A percentile compares a stretch with the other conserved stretches of the same genome.
These are phyloP conservation scores for Tamandua tetradactyla DNA, from an alignment of 2,797 vertebrate genomes.

Conservation along the genomic window DNA sequence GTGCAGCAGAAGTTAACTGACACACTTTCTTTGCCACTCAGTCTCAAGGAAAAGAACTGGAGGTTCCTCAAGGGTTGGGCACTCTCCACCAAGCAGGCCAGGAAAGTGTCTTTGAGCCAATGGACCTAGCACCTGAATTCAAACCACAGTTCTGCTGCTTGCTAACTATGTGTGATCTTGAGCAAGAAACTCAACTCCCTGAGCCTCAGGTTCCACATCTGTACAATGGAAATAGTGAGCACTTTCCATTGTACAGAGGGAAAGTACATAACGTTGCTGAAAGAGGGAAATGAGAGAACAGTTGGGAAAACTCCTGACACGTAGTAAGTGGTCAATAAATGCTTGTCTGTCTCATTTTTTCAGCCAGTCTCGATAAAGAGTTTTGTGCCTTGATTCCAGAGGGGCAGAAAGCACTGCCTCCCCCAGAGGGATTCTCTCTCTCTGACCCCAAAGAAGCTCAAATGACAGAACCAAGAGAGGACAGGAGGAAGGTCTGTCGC, in stretches of 20 bases:
- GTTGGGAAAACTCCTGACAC: background rate
- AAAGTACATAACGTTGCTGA: accelerated
- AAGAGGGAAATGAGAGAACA: background rate
- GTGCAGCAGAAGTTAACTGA: background rate
- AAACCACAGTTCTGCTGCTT: background rate
- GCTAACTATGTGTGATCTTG: background rate
- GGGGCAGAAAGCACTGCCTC: background rate
- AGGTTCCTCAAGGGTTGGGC: background rate
- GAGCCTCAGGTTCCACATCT: background rate
- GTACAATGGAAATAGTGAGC: background rate
- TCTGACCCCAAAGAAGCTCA: background rate
- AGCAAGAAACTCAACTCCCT: background rate
- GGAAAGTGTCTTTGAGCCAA: background rate
- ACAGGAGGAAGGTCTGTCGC: background rate
- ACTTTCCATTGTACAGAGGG: too few species aligned
- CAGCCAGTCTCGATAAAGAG: background rate
- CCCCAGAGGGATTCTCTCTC: background rate
- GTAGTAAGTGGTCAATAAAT: background rate
- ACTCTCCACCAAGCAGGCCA: background rate
- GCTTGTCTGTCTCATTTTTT: background rate
- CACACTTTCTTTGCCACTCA: background rate
- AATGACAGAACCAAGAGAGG: background rate
- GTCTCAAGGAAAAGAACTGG: background rate
- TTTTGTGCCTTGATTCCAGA: background rate
- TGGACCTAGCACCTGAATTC: background rate